Conservation (phyloP, 2,113 vertebrate species). For the Terrapene triunguis region DNA sequence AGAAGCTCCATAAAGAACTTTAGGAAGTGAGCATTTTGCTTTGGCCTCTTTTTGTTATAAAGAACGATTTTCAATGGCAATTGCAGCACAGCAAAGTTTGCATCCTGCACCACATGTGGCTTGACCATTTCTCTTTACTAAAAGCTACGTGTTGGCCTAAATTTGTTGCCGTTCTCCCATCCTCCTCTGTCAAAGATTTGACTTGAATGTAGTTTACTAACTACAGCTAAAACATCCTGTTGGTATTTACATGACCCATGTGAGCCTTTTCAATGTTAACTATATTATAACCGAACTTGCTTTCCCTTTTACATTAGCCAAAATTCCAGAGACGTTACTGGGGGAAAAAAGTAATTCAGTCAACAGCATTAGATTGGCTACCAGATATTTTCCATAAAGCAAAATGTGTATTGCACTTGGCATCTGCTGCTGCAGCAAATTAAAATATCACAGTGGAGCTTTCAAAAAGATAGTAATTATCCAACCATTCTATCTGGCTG, state of each 20-base stretch:
- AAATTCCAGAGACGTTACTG: constrained; percentile 34
- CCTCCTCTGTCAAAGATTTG: rapidly evolving
- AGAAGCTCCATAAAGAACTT: rapidly evolving
- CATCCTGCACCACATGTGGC: background rate
- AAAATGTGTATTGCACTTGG: background rate
- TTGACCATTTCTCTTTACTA: background rate
- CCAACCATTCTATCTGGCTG: background rate
- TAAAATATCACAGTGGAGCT: background rate
- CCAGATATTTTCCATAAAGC: background rate
- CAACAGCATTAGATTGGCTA: background rate
- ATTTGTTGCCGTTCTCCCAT: rapidly evolving
- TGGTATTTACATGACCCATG: background rate
- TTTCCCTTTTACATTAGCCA: background rate
- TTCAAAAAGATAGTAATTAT: background rate
- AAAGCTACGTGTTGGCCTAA: rapidly evolving
- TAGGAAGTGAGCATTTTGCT: background rate
- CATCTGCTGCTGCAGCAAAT: background rate
- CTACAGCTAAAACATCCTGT: background rate
- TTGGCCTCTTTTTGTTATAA: background rate
- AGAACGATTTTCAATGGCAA: background rate
- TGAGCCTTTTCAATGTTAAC: constrained; percentile 58
- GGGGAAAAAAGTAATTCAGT: background rate
- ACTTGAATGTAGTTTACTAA: background rate
- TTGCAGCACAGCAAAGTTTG: rapidly evolving
- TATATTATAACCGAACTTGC: rapidly evolving